Percentiles rank a stretch among this genome's conserved stretches.
Evolutionary conservation across 2,797 vertebrate genomes (phyloP).

Genomic region (Molossus molossus): DNA sequence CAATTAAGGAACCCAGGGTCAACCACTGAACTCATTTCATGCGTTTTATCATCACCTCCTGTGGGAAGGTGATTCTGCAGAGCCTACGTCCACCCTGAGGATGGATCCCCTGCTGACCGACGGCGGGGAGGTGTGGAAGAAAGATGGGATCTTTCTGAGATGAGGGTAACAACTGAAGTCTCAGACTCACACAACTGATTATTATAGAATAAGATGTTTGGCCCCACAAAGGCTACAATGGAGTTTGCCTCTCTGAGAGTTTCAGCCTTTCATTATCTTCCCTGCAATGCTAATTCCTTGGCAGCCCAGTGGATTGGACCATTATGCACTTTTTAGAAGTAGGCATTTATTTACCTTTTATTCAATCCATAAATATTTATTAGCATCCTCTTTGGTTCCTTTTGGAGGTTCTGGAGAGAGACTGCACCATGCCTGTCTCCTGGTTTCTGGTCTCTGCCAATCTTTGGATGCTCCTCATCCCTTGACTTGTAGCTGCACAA

Average conservation of each 20-base stretch:
- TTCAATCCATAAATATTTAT: conserved; percentile 65
- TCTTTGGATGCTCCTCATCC: neutral
- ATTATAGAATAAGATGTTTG: neutral
- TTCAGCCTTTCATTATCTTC: conserved; percentile 51
- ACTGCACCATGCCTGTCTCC: neutral
- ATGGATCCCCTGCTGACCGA: neutral
- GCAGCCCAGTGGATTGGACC: conserved; percentile 53
- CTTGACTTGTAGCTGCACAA: neutral
- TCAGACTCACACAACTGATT: neutral
- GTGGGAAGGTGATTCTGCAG: neutral
- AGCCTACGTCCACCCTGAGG: neutral
- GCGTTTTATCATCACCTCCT: neutral
- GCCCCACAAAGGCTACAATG: neutral
- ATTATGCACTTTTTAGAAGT: conserved; percentile 58
- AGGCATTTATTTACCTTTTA: conserved; percentile 59
- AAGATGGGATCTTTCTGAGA: neutral
- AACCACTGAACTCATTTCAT: neutral
- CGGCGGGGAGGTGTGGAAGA: neutral
- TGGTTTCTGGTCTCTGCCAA: neutral
- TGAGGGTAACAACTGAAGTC: neutral
- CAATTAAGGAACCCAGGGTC: neutral
- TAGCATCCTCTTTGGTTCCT: conserved; percentile 48
- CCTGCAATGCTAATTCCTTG: conserved; percentile 62
- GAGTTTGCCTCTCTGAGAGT: conserved; percentile 31
- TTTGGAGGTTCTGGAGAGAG: neutral